Base-by-base conservation (phyloP, 37 sponge, comb jelly and placozoan genomes). In the Hexactinellida sp. region DNA sequence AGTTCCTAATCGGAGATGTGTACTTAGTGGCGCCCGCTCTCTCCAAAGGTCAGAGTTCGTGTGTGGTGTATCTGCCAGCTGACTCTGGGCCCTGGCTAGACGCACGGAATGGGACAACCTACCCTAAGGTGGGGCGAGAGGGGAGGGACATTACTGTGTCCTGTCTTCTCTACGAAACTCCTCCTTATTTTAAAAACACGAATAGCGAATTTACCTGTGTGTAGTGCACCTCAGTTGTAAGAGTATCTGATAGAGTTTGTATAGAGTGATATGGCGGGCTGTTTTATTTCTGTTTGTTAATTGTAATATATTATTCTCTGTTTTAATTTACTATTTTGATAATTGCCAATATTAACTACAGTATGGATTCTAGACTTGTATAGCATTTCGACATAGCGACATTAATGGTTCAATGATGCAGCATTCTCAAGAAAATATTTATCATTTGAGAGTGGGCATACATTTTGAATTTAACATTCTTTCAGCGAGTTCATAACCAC, bases 1-100 rank as follows among this genome's bases (percentile, higher is more conserved):
- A 93, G 54, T 95, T 95, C 55, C 85, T 93, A 7, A 85, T 95
- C 38, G 96, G 96, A 36, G 90, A 95, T 55, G 54, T 24, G 16
- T 82, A 91, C 36, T 84, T 95, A 85, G 91, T 93, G 0, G 93
- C 96, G 0, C 93, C 96, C 24, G 85, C 85, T 16, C 37, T 87
- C 16, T 86, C n/a, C 10, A 19, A 36, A 32, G 51, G 37, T n/a
- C 39, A 84, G 25, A 86, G 32, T 36, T 7, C 7, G 13, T 36
- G 87, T 19, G 9, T 16, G 3, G 37, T 86, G 1, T 86, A 86
- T 84, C 38, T 86, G 1, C 87, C 87, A 21, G 76, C 76, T 25
- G 34, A n/a, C 13, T 63, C 76, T 7, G 76, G 76, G 34, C 34
- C 76, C 34, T 63, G 76, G 76, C 25, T 32, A n/a, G 76, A 63